Percentiles rank a stretch among this genome's conserved stretches.
Conservation (phyloP, 2,888 invertebrate species). For the Tenodera sinensis region DNA sequence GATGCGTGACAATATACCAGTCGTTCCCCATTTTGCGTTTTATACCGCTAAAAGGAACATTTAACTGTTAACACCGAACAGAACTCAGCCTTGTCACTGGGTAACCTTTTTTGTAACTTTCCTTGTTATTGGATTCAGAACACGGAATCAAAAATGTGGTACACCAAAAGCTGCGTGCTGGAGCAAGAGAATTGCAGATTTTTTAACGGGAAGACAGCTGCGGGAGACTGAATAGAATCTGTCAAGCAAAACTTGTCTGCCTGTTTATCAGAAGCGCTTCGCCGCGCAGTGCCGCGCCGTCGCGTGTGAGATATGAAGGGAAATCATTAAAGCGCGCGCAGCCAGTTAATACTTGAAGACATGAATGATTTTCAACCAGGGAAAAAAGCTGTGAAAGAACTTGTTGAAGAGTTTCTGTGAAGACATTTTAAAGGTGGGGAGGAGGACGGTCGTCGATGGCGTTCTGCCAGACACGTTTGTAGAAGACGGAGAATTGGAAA, state of each 20-base stretch:
- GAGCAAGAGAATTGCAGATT: not conserved
- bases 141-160: not conserved
- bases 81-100: too few species aligned
- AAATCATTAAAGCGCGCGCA: conserved; percentile 1
- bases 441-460: not conserved
- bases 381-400: not conserved
- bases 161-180: not conserved
- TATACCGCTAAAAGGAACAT: too few species aligned
- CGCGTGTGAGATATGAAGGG: not conserved
- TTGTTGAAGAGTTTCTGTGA: not conserved
- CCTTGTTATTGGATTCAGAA: not conserved
- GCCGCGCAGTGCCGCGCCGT: too few species aligned
- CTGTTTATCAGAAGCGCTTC: conserved; percentile 4
- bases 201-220: not conserved
- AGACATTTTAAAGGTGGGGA: not conserved
- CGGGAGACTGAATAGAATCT: conserved; percentile 12
- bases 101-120: not conserved
- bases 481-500: not conserved
- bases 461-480: not conserved
- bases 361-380: not conserved
- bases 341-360: not conserved
- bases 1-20: too few species aligned
- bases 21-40: too few species aligned
- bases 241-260: conserved; percentile 16
- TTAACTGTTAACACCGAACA: too few species aligned